Percentiles rank a stretch among this genome's conserved stretches.
phyloP scores from a whole-genome alignment of 2,113 vertebrate species.

The Phalacrocorax brasilianus region DNA sequence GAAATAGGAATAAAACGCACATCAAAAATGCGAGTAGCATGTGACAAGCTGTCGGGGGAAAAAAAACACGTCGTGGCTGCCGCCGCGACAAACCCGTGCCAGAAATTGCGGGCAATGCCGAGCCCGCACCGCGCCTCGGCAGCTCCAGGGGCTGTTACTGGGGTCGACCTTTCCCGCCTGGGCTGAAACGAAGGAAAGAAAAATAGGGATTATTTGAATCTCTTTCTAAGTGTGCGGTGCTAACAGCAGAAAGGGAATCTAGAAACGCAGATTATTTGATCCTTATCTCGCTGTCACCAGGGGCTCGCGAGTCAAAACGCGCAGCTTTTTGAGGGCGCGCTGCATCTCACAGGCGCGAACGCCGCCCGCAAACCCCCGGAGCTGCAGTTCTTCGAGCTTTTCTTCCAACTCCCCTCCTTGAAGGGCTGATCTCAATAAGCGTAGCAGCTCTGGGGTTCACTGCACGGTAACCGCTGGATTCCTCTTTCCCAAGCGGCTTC shows the following conservation, averaged over 20 bases:
- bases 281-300: neutral
- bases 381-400: neutral
- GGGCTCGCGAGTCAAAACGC: neutral
- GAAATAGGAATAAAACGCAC: fast-evolving
- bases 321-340: fast-evolving
- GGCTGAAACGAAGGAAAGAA: neutral
- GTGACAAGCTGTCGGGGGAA: neutral
- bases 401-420: neutral
- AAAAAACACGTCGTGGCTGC: fast-evolving
- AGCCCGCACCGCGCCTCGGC: neutral
- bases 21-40: fast-evolving
- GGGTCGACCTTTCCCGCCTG: neutral
- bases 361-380: fast-evolving
- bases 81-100: fast-evolving
- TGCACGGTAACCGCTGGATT: fast-evolving
- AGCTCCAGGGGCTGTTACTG: neutral
- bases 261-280: neutral
- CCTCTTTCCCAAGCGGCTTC: neutral
- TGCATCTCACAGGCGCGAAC: fast-evolving
- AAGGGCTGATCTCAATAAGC: neutral
- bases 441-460: fast-evolving
- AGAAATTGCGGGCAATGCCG: fast-evolving
- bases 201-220: neutral
- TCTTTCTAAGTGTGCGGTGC: fast-evolving
- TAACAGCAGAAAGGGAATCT: fast-evolving